Evolutionary conservation across 2,888 invertebrate genomes (phyloP).

Genomic region (Pseudanteris insignis): DNA sequence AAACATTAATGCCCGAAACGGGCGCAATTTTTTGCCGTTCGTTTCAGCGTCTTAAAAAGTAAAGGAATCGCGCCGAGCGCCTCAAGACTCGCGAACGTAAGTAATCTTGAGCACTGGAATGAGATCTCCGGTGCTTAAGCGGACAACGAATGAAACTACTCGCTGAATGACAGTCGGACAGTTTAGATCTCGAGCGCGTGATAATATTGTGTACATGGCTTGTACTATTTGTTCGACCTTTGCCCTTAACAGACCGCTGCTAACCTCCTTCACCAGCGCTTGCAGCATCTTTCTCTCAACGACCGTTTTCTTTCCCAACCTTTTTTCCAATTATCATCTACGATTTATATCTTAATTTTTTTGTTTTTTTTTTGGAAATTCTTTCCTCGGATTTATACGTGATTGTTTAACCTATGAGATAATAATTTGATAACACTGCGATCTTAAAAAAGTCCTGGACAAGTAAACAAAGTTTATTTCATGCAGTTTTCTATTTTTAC

Average conservation of each 20-base stretch:
- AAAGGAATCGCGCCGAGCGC: slow-evolving; percentile 11
- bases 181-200: slow-evolving; percentile 42
- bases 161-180: slow-evolving; percentile 43
- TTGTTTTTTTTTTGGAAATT: no score
- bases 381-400: no score
- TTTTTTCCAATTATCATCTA: no score
- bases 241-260: slow-evolving; percentile 11
- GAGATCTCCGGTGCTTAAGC: slow-evolving; percentile 42
- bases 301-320: no score
- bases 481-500: no score
- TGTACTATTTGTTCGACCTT: slow-evolving; percentile 37
- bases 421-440: no score
- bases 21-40: slow-evolving; percentile 21
- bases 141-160: slow-evolving; percentile 40
- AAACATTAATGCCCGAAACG: slow-evolving; percentile 13
- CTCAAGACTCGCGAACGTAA: slow-evolving; percentile 26
- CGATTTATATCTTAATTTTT: no score
- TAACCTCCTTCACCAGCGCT: slow-evolving; percentile 33
- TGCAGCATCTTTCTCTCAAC: slow-evolving; percentile 6
- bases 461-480: no score
- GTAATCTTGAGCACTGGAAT: slow-evolving; percentile 38
- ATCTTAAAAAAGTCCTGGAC: no score
- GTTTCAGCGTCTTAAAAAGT: slow-evolving; percentile 8
- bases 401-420: no score
- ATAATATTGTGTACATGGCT: slow-evolving; percentile 36